Conservation (phyloP, 1,140 invertebrate genomes). For the Holcopasites calliopsidis region DNA sequence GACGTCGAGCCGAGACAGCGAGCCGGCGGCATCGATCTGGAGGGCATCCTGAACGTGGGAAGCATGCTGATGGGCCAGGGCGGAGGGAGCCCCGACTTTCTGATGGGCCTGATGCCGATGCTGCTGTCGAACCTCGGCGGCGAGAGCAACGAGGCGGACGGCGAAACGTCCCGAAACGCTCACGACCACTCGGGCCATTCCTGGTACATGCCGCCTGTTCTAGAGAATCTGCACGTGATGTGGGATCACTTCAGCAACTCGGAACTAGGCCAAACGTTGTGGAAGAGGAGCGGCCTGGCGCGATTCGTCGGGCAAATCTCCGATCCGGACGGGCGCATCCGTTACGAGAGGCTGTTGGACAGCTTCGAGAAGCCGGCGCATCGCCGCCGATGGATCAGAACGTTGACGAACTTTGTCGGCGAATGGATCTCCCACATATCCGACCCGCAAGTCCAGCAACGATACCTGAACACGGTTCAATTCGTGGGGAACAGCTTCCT, state of each 20-base stretch:
- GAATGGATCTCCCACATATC: conserved; percentile 87
- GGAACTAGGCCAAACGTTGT: conserved; percentile 86
- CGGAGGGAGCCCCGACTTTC: conserved; percentile 79
- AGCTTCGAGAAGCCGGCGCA: conserved; percentile 89
- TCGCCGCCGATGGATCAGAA: conserved; percentile 88
- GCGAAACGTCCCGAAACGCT: conserved; percentile 79
- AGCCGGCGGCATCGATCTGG: conserved; percentile 78
- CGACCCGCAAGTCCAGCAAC: conserved; percentile 87
- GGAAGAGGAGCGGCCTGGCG: conserved; percentile 86
- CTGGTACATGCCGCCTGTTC: conserved; percentile 85
- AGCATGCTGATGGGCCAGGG: conserved; percentile 81
- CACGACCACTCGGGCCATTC: conserved; percentile 86
- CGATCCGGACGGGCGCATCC: conserved; percentile 84
- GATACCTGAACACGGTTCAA: conserved; percentile 85
- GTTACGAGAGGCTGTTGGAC: conserved; percentile 86
- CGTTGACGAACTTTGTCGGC: conserved; percentile 86
- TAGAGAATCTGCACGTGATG: conserved; percentile 86
- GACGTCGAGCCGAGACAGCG: conserved; percentile 52
- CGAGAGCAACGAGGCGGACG: conserved; percentile 72
- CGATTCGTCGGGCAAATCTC: conserved; percentile 82
- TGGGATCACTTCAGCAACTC: conserved; percentile 90
- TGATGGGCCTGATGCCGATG: conserved; percentile 83
- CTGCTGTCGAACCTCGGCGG: conserved; percentile 81
- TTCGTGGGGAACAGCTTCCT: conserved; percentile 88
- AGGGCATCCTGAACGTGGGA: conserved; percentile 82